Evolutionary conservation across 2,113 vertebrate species (phyloP).

Genomic region (Acanthochromis polyacanthus): DNA sequence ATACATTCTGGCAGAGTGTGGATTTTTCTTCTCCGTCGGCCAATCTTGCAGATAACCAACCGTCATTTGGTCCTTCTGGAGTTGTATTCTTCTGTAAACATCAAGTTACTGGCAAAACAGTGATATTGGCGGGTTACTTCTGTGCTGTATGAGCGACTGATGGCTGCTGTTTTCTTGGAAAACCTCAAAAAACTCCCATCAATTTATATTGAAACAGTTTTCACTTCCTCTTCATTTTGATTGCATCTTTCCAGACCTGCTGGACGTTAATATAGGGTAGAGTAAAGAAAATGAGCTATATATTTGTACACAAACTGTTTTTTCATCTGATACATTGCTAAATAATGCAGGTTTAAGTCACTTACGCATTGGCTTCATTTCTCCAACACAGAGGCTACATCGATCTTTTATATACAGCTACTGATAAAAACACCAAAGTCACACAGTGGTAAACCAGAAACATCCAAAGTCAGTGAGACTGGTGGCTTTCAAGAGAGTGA

Average conservation of each 20-base stretch:
- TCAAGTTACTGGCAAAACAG: slow-evolving; percentile 8
- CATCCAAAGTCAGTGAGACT: too few species aligned
- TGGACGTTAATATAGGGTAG: neutral
- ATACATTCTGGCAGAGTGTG: slow-evolving; percentile 1
- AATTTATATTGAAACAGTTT: neutral
- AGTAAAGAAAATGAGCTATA: neutral
- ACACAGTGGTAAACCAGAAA: too few species aligned
- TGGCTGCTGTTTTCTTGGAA: slow-evolving; percentile 15
- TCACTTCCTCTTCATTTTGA: neutral
- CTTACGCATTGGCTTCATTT: too few species aligned
- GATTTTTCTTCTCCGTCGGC: slow-evolving; percentile 7
- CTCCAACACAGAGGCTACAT: too few species aligned
- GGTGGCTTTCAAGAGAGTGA: too few species aligned
- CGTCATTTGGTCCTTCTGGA: slow-evolving; percentile 23
- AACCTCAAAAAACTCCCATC: neutral
- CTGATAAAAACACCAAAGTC: too few species aligned
- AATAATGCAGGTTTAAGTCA: too few species aligned
- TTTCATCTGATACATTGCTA: too few species aligned
- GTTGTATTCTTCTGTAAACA: slow-evolving; percentile 34
- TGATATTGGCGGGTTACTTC: neutral
- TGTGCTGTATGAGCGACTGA: slow-evolving; percentile 6
- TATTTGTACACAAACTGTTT: too few species aligned
- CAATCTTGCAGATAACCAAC: slow-evolving; percentile 17
- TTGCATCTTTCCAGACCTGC: too few species aligned
- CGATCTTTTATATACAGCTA: too few species aligned